These are phyloP conservation scores for Polylopha cassiicola DNA, from an alignment of 2,888 invertebrate species.

Conservation along the genomic window DNA sequence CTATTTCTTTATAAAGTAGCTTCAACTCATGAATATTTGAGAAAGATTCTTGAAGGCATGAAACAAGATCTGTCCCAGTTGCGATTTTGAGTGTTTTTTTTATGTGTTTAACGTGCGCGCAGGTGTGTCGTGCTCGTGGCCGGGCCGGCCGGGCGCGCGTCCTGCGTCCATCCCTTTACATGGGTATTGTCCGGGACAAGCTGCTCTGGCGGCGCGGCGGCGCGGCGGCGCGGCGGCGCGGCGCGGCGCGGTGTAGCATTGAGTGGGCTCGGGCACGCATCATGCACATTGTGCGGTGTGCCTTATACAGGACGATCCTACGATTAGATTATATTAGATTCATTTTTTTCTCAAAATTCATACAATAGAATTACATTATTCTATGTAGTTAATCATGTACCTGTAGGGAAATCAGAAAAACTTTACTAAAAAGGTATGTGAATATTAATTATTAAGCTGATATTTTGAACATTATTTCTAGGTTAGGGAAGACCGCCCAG, in stretches of 20 bases:
- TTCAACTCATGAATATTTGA: too few species aligned
- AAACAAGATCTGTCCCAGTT: conserved; percentile 8
- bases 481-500: too few species aligned
- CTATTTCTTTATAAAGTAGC: too few species aligned
- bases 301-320: too few species aligned
- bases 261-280: conserved; percentile 31
- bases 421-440: too few species aligned
- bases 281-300: conserved; percentile 19
- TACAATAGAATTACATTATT: too few species aligned
- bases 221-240: neutral
- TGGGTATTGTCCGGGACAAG: conserved; percentile 49
- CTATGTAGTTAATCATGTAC: too few species aligned
- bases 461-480: too few species aligned
- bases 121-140: conserved; percentile 19
- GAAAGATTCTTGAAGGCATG: neutral
- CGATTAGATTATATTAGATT: too few species aligned
- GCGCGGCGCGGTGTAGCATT: neutral
- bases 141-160: conserved; percentile 38
- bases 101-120: conserved; percentile 5
- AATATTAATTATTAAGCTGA: too few species aligned
- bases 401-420: too few species aligned
- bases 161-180: conserved; percentile 64
- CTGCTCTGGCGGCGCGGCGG: conserved; percentile 40
- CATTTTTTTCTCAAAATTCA: too few species aligned
- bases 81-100: conserved; percentile 12